phyloP scores from a whole-genome alignment of 2,797 vertebrate species.

The Clarias pachynema region DNA sequence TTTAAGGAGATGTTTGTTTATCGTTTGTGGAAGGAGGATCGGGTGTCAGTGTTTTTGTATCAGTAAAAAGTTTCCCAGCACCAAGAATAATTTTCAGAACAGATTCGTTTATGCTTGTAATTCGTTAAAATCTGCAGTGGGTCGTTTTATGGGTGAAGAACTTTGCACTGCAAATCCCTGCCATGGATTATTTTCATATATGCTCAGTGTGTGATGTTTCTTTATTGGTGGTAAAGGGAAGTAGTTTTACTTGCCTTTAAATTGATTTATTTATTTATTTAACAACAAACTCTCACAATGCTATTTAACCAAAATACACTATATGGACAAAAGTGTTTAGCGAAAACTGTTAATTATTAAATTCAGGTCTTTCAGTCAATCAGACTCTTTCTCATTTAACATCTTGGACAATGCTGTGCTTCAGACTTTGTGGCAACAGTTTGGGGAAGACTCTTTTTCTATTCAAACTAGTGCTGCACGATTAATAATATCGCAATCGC shows the following conservation, averaged over 20 bases:
- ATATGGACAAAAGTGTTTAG: no score
- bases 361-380: no score
- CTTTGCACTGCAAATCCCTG: not conserved
- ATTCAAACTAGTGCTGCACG: no score
- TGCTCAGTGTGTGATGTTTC: not conserved
- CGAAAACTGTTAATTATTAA: no score
- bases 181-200: not conserved
- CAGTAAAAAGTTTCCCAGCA: not conserved
- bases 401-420: no score
- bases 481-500: no score
- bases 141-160: not conserved
- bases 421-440: no score
- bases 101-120: not conserved
- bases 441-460: no score
- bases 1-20: not conserved
- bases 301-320: not conserved
- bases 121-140: not conserved
- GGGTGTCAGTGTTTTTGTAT: not conserved
- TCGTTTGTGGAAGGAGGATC: not conserved
- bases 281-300: not conserved
- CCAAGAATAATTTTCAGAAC: not conserved
- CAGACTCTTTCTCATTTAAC: no score
- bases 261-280: not conserved
- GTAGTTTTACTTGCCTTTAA: not conserved
- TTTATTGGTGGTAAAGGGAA: not conserved